Evolutionary conservation across 1,140 invertebrate genomes (phyloP).

Genomic region (Gonatopus flavifemur): DNA sequence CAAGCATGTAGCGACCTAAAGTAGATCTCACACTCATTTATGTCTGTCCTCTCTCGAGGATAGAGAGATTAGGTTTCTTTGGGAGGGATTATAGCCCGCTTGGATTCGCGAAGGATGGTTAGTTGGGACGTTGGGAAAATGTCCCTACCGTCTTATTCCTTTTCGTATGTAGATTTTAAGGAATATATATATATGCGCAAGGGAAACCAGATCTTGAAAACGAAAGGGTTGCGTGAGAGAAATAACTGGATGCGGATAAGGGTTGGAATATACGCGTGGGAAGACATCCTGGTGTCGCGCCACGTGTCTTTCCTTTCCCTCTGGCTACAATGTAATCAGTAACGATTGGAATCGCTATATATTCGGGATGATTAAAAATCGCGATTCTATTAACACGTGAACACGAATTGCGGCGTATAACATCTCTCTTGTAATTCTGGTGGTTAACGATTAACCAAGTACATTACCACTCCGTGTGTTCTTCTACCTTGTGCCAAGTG

Average conservation of each 20-base stretch:
- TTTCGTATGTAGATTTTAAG: slow-evolving; percentile 40
- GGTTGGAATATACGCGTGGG: slow-evolving; percentile 39
- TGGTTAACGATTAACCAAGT: too few relatives aligned
- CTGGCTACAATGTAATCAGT: slow-evolving; percentile 5
- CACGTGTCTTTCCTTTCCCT: slow-evolving; percentile 22
- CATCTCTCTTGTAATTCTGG: too few relatives aligned
- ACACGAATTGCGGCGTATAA: too few relatives aligned
- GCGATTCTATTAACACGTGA: too few relatives aligned
- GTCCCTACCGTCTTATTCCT: too few relatives aligned
- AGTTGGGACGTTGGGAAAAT: slow-evolving; percentile 41
- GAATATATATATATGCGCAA: slow-evolving; percentile 29
- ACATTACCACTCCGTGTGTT: too few relatives aligned
- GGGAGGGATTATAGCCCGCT: slow-evolving; percentile 30
- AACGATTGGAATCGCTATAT: not conserved
- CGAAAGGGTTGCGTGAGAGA: slow-evolving; percentile 29
- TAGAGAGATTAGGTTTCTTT: slow-evolving; percentile 35
- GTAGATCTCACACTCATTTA: too few relatives aligned
- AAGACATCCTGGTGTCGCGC: slow-evolving; percentile 32
- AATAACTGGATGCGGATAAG: slow-evolving; percentile 23
- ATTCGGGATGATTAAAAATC: too few relatives aligned
- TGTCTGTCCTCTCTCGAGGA: slow-evolving; percentile 18
- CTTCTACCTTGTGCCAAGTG: too few relatives aligned
- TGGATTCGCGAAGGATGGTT: slow-evolving; percentile 31
- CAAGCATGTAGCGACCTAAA: too few relatives aligned
- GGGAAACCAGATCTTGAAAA: slow-evolving; percentile 24